Conservation (phyloP, 2,888 invertebrate genomes). For the Athalia cordata region DNA sequence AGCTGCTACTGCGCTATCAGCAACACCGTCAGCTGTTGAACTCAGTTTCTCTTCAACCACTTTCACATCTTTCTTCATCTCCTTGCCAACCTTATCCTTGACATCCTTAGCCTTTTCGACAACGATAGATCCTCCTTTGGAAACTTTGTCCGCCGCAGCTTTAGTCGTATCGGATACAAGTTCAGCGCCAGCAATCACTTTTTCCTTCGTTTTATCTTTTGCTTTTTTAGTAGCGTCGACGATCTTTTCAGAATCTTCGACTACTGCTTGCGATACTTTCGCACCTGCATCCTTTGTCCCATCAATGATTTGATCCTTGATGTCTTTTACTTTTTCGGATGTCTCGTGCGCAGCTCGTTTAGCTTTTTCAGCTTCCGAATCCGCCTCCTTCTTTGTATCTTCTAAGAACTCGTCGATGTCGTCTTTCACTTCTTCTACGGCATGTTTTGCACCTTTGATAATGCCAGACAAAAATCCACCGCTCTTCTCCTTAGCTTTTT, state of each 20-base stretch:
- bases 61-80: slow-evolving; percentile 49
- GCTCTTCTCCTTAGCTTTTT: slow-evolving; percentile 70
- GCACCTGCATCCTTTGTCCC: slow-evolving; percentile 46
- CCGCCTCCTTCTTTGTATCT: slow-evolving; percentile 59
- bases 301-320: slow-evolving; percentile 56
- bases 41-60: slow-evolving; percentile 50
- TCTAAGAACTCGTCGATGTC: slow-evolving; percentile 59
- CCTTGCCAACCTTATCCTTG: slow-evolving; percentile 52
- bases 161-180: slow-evolving; percentile 70
- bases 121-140: slow-evolving; percentile 20
- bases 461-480: slow-evolving; percentile 57
- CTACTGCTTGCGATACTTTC: slow-evolving; percentile 73
- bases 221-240: slow-evolving; percentile 71
- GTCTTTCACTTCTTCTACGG: slow-evolving; percentile 56
- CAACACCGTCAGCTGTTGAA: slow-evolving; percentile 54
- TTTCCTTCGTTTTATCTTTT: slow-evolving; percentile 64
- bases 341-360: slow-evolving; percentile 45
- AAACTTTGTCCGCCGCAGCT: slow-evolving; percentile 72
- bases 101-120: slow-evolving; percentile 56
- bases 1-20: slow-evolving; percentile 71
- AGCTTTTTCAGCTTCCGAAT: slow-evolving; percentile 52
- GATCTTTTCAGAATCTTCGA: slow-evolving; percentile 74
- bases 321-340: slow-evolving; percentile 54
- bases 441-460: slow-evolving; percentile 61
- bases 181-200: slow-evolving; percentile 38